These are phyloP conservation scores for Tringa solitaria DNA, from an alignment of 2,113 vertebrate species.

Conservation along the genomic window DNA sequence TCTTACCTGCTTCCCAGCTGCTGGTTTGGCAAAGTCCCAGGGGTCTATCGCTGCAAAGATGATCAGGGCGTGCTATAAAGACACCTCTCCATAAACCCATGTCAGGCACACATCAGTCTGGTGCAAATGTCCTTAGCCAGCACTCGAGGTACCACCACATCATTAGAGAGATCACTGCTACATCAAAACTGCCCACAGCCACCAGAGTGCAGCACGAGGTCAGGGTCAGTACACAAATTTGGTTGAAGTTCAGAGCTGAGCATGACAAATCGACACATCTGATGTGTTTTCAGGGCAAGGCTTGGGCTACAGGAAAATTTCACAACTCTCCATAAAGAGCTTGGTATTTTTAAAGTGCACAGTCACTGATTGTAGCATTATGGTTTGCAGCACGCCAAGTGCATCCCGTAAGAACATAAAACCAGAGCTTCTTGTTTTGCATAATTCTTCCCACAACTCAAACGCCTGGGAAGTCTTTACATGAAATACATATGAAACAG, in stretches of 20 bases:
- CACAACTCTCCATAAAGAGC: neutral
- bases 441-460: slow-evolving; percentile 45
- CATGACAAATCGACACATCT: neutral
- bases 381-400: neutral
- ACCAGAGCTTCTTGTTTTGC: neutral
- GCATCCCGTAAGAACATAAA: neutral
- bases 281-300: neutral
- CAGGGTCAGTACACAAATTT: neutral
- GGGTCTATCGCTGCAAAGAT: neutral
- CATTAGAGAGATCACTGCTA: neutral
- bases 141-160: neutral
- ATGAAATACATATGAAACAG: slow-evolving; percentile 43
- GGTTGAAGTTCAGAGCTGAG: neutral
- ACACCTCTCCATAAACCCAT: neutral
- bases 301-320: neutral
- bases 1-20: neutral
- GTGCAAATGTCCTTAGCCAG: neutral
- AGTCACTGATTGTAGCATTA: neutral
- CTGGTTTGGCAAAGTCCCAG: neutral
- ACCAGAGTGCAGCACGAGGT: neutral
- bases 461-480: slow-evolving; percentile 29
- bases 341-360: neutral
- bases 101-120: neutral
- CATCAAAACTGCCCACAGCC: neutral
- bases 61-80: neutral